A percentile compares a stretch with the other conserved stretches of the same genome.
Conservation (phyloP, 2,888 invertebrate species). For the Poecilus cupreus region DNA sequence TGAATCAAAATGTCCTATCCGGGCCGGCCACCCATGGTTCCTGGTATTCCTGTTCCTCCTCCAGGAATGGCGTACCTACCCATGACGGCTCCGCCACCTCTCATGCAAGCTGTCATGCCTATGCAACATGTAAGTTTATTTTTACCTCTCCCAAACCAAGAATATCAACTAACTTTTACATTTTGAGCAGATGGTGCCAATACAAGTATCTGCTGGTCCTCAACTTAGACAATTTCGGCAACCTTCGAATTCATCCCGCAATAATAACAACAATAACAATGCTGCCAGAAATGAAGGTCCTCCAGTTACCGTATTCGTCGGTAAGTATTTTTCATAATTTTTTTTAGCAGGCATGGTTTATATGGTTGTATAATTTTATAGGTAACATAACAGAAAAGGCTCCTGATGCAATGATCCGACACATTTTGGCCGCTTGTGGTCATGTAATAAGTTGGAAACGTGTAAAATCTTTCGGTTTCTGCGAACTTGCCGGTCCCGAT, state of each 20-base stretch:
- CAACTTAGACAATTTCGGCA: constrained; percentile 71
- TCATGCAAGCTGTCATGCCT: constrained; percentile 83
- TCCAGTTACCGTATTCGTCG: constrained; percentile 97
- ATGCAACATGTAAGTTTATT: constrained; percentile 81
- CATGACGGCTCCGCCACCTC: constrained; percentile 81
- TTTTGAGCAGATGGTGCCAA: constrained; percentile 75
- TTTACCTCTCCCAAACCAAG: not conserved
- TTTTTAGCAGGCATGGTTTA: not conserved
- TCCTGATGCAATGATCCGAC: constrained; percentile 95
- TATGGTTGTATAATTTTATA: constrained; percentile 64
- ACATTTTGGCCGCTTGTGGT: constrained; percentile 94
- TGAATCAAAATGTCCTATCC: constrained; percentile 87
- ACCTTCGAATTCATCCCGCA: constrained; percentile 64
- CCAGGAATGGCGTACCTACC: constrained; percentile 76
- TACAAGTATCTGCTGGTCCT: constrained; percentile 71
- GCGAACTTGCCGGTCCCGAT: constrained; percentile 97
- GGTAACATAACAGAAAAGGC: constrained; percentile 95
- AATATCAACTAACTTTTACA: not conserved
- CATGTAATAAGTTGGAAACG: constrained; percentile 97
- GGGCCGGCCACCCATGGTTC: constrained; percentile 87
- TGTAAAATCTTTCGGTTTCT: constrained; percentile 98
- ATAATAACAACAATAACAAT: constrained; percentile 56
- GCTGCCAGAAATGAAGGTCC: constrained; percentile 79
- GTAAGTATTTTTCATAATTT: constrained; percentile 72
- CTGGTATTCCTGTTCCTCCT: constrained; percentile 83